phyloP scores from a whole-genome alignment of 2,888 invertebrate genomes.

The Meiosimyza platycephala region DNA sequence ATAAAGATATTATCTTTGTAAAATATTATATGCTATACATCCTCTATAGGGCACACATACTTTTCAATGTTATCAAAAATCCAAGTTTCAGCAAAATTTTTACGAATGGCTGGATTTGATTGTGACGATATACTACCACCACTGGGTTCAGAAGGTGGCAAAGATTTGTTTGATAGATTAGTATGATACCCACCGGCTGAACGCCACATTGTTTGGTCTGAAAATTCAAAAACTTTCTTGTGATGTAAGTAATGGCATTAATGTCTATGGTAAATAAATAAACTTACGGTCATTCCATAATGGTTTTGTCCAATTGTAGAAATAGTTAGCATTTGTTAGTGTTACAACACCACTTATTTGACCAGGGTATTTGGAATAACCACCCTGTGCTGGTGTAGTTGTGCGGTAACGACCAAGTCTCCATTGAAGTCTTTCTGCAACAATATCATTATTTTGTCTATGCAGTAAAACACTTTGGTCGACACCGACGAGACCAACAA shows the following conservation, averaged over 20 bases:
- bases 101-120: constrained; percentile 62
- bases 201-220: too few species aligned
- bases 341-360: constrained; percentile 59
- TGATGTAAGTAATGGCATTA: too few species aligned
- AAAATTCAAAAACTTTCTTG: too few species aligned
- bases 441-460: constrained; percentile 72
- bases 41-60: constrained; percentile 33
- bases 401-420: constrained; percentile 75
- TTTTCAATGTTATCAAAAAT: constrained; percentile 69
- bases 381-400: constrained; percentile 63
- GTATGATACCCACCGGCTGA: too few species aligned
- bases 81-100: constrained; percentile 81
- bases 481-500: constrained; percentile 86
- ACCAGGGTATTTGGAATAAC: constrained; percentile 61
- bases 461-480: constrained; percentile 84
- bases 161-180: too few species aligned
- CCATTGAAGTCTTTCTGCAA: constrained; percentile 70
- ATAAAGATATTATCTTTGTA: too few species aligned
- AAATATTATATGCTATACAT: too few species aligned
- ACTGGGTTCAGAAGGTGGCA: too few species aligned
- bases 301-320: constrained; percentile 58
- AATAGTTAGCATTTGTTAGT: constrained; percentile 64
- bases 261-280: too few species aligned
- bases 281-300: constrained; percentile 31
- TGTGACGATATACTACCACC: neutral